phyloP scores from a whole-genome alignment of 1,140 invertebrate species.

The Bombus picipes region DNA sequence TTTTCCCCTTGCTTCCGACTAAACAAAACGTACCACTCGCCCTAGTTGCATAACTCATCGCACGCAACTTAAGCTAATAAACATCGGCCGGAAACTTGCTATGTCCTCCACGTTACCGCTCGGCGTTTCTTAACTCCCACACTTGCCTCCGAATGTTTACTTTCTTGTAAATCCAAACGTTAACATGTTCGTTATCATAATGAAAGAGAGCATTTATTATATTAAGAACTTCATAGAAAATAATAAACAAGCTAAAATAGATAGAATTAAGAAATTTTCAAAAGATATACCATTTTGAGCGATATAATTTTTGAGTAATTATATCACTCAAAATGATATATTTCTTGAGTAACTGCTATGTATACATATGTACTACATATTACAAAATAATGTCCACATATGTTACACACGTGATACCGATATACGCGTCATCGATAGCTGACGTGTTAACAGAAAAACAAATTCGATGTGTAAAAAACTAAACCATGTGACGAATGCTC shows the following conservation, averaged over 20 bases:
- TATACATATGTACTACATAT: too few relatives aligned
- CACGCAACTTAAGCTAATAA: slow-evolving; percentile 16
- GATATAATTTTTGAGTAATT: too few relatives aligned
- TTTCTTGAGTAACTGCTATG: too few relatives aligned
- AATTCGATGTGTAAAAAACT: background rate
- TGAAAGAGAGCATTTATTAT: background rate
- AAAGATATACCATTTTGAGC: too few relatives aligned
- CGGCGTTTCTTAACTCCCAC: background rate
- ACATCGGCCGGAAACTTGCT: background rate
- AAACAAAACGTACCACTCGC: slow-evolving; percentile 14
- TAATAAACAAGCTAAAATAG: too few relatives aligned
- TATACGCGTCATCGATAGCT: background rate
- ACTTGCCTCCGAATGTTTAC: background rate
- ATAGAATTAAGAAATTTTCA: too few relatives aligned
- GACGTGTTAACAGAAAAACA: background rate
- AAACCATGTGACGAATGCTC: background rate
- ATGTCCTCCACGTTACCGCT: background rate
- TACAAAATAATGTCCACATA: too few relatives aligned
- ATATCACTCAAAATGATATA: too few relatives aligned
- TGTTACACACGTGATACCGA: too few relatives aligned
- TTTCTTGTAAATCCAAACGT: too few relatives aligned
- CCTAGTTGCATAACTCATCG: slow-evolving; percentile 9
- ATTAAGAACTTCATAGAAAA: too few relatives aligned
- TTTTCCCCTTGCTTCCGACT: background rate
- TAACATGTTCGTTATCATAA: background rate